Base-by-base conservation (phyloP, 1,140 invertebrate genomes). In the Anastrepha ludens region DNA sequence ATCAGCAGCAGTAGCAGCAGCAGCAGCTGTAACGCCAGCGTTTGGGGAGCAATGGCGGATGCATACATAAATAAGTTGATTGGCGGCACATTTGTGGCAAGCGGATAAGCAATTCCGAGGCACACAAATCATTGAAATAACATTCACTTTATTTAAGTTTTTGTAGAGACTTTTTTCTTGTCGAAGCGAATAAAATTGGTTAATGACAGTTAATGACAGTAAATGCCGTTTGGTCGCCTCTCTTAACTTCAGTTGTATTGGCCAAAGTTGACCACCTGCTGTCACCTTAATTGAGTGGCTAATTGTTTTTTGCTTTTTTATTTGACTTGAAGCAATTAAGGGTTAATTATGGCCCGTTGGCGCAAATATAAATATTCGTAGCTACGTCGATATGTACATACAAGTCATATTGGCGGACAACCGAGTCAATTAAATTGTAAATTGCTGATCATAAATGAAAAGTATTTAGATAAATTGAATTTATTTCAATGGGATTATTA, bases 61-160 rank as follows among this genome's bases (percentile, higher is more conserved):
- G 67, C 67, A 74, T 81, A 50, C 17, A 81, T n/a, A 50, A 50
- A 55, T 47, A 20, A 20, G 50, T 81, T 81, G 74, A 81, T 81
- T 81, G 74, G 74, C 74, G 74, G 74, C 74, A 6, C 44, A 81
- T 81, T 81, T 81, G 74, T 55, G 74, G 47, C 50, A 47, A 81
- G 74, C 74, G 74, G 74, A 81, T 81, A 47, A 81, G 74, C 74
- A n/a, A 81, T 81, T 81, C 74, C 74, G 74, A 47, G n/a, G 74
- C 74, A 55, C 17, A 81, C 74, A 81, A 81, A 81, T 81, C 74
- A 81, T 55, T 81, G 44, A n/a, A 81, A 81, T 81, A 41, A 11
- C 74, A 81, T 81, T 81, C 74, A 81, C 74, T 81, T 81, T 29
- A 81, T 81, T 81, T 81, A 81, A 55, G 47, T 39, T 0, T 20